Conservation (phyloP, 2,113 vertebrate species). For the Merops nubicus region DNA sequence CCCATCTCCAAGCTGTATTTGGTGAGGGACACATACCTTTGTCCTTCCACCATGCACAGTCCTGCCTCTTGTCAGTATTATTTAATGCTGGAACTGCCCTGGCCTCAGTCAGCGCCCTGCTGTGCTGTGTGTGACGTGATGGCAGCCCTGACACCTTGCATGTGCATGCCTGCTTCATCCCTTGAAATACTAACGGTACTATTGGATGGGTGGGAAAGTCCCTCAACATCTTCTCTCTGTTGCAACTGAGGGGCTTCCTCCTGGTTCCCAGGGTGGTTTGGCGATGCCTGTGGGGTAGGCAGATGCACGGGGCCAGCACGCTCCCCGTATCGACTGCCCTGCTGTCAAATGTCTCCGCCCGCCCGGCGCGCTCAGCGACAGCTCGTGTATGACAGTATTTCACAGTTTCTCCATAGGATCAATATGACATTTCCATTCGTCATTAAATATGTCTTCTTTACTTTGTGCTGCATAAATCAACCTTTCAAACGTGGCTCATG, state of each 20-base stretch:
- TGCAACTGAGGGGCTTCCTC: background rate
- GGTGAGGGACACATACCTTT: background rate
- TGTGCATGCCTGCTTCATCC: accelerated
- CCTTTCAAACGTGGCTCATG: slow-evolving; percentile 33
- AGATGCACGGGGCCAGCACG: accelerated
- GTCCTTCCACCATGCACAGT: background rate
- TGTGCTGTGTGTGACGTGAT: accelerated
- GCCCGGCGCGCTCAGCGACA: background rate
- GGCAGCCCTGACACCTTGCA: background rate
- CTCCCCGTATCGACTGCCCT: background rate
- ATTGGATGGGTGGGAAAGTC: background rate
- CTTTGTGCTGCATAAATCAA: slow-evolving; percentile 68
- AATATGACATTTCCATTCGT: slow-evolving; percentile 70
- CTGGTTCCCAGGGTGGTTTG: background rate
- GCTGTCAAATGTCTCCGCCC: background rate
- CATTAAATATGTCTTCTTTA: slow-evolving; percentile 68
- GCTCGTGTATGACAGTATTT: slow-evolving; percentile 27
- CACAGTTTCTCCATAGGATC: slow-evolving; percentile 61
- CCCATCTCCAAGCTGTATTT: accelerated
- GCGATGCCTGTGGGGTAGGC: background rate
- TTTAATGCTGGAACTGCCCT: background rate
- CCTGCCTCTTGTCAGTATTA: background rate
- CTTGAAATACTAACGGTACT: background rate
- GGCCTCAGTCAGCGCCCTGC: accelerated
- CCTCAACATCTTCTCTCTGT: background rate